Evolutionary conservation across 2,888 invertebrate species (phyloP), one percentile per base, ranked within the genome.

Genomic region (Vannuccia rotundouncinata): DNA sequence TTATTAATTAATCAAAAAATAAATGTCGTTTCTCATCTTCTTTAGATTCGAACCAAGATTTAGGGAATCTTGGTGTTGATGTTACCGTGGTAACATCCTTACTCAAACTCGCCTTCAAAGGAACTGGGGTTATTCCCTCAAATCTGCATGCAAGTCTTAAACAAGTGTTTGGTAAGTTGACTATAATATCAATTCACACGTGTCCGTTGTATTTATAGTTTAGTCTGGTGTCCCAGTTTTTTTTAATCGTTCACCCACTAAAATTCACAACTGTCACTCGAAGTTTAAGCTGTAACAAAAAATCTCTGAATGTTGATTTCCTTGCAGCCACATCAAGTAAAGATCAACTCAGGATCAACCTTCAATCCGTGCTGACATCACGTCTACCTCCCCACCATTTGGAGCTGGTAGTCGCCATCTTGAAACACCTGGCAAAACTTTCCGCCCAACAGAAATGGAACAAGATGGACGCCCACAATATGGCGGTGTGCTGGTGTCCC

Each of bases 401-500:
- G 17, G 25, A 66, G 2, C 66, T 66, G 10, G 66, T 66, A 22
- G 10, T 5, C 66, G 13, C 5, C 25, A 17, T 66, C 2, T 27
- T 66, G 66, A 5, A 27, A 5, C 66, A 66, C 22, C 25, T 66
- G 66, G 66, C 66, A 17, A 66, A 5, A 2, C 66, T 66, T 2
- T 13, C 2, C 66, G 25, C 66, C 13, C 17, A 22, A 5, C 22
- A 5, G 22, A 2, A 5, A n/a, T 2, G 2, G 22, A 66, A 66
- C 66, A 66, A 66, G 66, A 66, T 66, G 66, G 66, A 66, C 25
- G 10, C 22, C 22, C 66, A 66, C 22, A 66, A 66, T 22, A 66
- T 66, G 66, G 66, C 66, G 22, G 66, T 66, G 2, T 66, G 66
- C 66, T 66, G 66, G 66, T 66, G 10, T 5, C 66, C 66, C 66